Evolutionary conservation across 1,140 invertebrate genomes (phyloP), one percentile per base, ranked within the genome.

Genomic region (Ceratosolen fusciceps): DNA sequence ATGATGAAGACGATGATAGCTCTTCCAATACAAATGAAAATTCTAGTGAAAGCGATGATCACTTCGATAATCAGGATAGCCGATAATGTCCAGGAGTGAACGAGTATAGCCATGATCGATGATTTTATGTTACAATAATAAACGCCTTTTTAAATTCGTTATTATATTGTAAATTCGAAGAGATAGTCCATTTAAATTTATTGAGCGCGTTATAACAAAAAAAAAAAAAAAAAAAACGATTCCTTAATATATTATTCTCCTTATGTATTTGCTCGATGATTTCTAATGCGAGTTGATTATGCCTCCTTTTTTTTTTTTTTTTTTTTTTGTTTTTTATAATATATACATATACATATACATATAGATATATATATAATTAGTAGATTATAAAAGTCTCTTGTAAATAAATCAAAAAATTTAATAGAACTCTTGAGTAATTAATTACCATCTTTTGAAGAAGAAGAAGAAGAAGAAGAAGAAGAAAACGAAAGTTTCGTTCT

Each of bases 21-120:
- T 78, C 82, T 47, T 84, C 83, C 4, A 80, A 80, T 26, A 74
- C 78, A 24, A 75, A 81, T 8, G 73, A 79, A 26, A 81, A 62
- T 34, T 83, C 75, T 12, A 79, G 75, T 75, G 70, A 82, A 10
- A 85, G 82, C 54, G 80, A 82, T 72, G 79, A 70, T 76, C 65
- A 79, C 14, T 83, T 79, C 24, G 82, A 83, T 37, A 74, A 49
- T 73, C 52, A 68, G 65, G 62, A 62, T 73, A 52, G 65, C 58
- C 56, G 1, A 77, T 65, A 47, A 47, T 60, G 14, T 74, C 24
- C n/a, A 58, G n/a, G n/a, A n/a, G n/a, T n/a, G 2, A 74, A 29
- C n/a, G 54, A 26, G 67, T 34, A 52, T 67, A 65, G 31, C n/a
- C 9, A 74, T 60, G 19, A 62, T 74, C 34, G n/a, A n/a, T n/a